These are phyloP conservation scores for Euplagia quadripunctaria DNA, from an alignment of 2,888 invertebrate genomes.

Conservation along the genomic window DNA sequence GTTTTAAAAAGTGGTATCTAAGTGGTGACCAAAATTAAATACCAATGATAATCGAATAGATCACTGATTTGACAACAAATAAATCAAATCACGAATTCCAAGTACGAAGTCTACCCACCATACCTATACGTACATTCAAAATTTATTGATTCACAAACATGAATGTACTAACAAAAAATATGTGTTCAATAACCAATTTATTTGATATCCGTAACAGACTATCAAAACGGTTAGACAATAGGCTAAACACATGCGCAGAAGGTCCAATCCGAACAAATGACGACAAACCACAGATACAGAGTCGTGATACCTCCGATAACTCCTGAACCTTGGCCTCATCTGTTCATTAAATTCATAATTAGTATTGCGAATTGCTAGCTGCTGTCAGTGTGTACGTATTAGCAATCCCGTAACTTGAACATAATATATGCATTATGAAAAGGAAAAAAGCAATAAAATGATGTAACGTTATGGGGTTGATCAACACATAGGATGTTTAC, in stretches of 20 bases:
- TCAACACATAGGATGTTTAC: no score
- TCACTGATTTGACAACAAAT: conserved; percentile 19
- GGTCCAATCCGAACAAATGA: neutral
- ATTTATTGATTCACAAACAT: conserved; percentile 41
- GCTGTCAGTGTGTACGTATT: no score
- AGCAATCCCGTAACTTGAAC: no score
- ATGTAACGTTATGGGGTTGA: no score
- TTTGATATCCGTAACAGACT: conserved; percentile 18
- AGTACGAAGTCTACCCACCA: conserved; percentile 27
- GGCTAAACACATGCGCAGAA: neutral
- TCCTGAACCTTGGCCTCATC: no score
- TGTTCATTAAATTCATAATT: neutral
- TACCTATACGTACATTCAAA: conserved; percentile 28
- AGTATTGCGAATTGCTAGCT: neutral
- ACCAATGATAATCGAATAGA: no score
- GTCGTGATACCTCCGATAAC: neutral
- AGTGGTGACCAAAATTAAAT: no score
- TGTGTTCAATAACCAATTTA: conserved; percentile 34
- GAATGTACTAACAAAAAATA: conserved; percentile 32
- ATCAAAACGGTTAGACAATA: conserved; percentile 8
- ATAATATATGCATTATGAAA: no score
- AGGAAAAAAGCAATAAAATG: no score
- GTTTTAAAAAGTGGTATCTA: no score
- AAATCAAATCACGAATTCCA: conserved; percentile 22
- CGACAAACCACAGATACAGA: neutral